These are phyloP conservation scores for Perizoma affinitatum DNA, from an alignment of 2,888 invertebrate genomes.

Conservation along the genomic window DNA sequence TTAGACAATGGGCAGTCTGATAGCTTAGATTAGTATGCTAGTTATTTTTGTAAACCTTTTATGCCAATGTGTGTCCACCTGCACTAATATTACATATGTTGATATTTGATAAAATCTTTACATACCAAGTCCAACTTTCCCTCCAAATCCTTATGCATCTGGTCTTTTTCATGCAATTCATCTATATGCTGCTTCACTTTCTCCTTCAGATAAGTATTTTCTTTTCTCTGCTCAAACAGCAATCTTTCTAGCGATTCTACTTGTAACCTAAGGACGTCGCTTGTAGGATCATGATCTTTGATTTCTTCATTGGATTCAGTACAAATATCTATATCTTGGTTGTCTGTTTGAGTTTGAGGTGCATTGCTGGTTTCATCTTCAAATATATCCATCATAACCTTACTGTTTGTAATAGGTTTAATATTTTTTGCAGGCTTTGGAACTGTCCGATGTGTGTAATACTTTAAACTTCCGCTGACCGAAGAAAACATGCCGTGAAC, in stretches of 20 bases:
- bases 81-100: no score
- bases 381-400: constrained; percentile 75
- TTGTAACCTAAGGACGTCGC: constrained; percentile 61
- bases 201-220: constrained; percentile 62
- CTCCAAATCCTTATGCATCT: constrained; percentile 74
- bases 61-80: no score
- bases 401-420: constrained; percentile 63
- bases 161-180: constrained; percentile 68
- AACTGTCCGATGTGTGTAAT: constrained; percentile 62
- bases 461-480: constrained; percentile 74
- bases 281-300: constrained; percentile 25
- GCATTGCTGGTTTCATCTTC: constrained; percentile 56
- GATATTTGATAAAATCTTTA: constrained; percentile 12
- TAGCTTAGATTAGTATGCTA: no score
- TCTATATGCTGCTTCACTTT: constrained; percentile 68
- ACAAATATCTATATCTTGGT: not conserved
- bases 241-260: constrained; percentile 69
- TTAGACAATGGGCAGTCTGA: no score
- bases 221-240: constrained; percentile 67
- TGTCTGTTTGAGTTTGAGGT: not conserved
- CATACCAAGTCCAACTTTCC: constrained; percentile 78
- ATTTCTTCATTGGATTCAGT: constrained; percentile 5
- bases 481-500: constrained; percentile 80
- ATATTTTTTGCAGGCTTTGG: constrained; percentile 57
- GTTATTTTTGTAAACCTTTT: no score